Evolutionary conservation across 2,113 vertebrate species (phyloP).

Genomic region (Romanogobio albipinnatus): DNA sequence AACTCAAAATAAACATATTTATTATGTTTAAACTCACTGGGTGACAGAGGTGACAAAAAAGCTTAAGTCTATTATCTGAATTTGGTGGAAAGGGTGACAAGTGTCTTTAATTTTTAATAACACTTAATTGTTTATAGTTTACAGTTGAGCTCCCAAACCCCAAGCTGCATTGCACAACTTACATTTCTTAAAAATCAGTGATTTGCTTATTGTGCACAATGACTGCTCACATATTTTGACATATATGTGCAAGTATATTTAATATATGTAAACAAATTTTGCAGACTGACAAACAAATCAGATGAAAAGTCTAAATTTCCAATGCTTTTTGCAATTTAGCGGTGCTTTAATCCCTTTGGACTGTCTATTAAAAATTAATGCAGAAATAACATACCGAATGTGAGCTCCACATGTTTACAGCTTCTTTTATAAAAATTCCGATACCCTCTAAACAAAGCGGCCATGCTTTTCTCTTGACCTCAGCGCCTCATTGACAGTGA

Average conservation of each 20-base stretch:
- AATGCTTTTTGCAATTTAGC: neutral
- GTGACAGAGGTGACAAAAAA: slow-evolving; percentile 3
- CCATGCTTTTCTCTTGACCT: slow-evolving; percentile 77
- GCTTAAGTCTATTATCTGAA: neutral
- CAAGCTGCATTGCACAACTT: neutral
- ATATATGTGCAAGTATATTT: neutral
- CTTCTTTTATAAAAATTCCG: slow-evolving; percentile 66
- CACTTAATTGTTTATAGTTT: neutral
- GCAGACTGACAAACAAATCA: slow-evolving; percentile 2
- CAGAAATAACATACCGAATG: slow-evolving; percentile 68
- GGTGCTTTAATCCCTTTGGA: slow-evolving; percentile 62
- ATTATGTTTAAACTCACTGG: neutral
- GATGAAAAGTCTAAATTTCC: neutral
- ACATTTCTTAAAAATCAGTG: neutral
- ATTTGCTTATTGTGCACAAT: neutral
- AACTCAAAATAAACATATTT: neutral
- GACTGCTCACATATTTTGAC: neutral
- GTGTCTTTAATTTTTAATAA: neutral
- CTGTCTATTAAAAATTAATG: slow-evolving; percentile 65
- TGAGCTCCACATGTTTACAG: slow-evolving; percentile 68
- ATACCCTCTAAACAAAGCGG: slow-evolving; percentile 73
- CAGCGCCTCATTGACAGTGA: slow-evolving; percentile 62
- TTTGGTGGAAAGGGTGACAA: neutral
- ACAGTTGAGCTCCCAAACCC: neutral
- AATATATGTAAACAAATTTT: neutral